Base-by-base conservation (phyloP, 2,797 vertebrate genomes). In the Sphenopsis melanotis region DNA sequence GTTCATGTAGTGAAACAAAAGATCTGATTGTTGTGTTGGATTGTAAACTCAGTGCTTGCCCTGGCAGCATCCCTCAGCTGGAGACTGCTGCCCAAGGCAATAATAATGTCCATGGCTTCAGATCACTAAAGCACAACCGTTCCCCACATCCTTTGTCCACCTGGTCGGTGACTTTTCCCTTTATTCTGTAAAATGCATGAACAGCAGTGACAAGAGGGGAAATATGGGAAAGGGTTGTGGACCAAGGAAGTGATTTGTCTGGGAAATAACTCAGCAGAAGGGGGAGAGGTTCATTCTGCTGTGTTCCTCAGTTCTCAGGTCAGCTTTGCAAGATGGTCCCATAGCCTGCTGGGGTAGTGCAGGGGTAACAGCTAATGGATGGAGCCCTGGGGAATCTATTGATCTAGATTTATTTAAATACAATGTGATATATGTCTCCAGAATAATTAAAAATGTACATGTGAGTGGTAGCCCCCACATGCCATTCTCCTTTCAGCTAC, bases 391-490 rank as follows among this genome's bases (percentile, higher is more conserved):
- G 87, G 84, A 93, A 37, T 71, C 12, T 37, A 61, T 15, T 90
- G 87, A 61, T 91, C 64, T 87, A 83, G 75, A 95, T 92, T 92
- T 95, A 93, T 91, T 92, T 91, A 90, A 93, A 89, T 93, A 66
- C 47, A 83, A 1, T 0, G 0, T 93, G 76, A 49, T 92, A 13
- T 55, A 37, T 83, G 39, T 89, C 89, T 91, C 57, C 56, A 80
- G 53, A 89, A 92, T 77, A 91, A 94, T 92, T 91, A 68, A 74
- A 95, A 79, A 75, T 83, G 60, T 87, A 32, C 59, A 5, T 71
- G 57, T 92, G 50, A 66, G 11, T 83, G 79, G 66, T 75, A 83
- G 16, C 53, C 53, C 52, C 80, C 64, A 34, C 56, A 56, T 63
- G 0, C 52, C 49, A 68, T 50, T 69, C 64, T 52, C 11, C 37